A percentile compares a stretch with the other conserved stretches of the same genome.
Conservation (phyloP, 2,113 vertebrate genomes). For the Mastomys natalensis region DNA sequence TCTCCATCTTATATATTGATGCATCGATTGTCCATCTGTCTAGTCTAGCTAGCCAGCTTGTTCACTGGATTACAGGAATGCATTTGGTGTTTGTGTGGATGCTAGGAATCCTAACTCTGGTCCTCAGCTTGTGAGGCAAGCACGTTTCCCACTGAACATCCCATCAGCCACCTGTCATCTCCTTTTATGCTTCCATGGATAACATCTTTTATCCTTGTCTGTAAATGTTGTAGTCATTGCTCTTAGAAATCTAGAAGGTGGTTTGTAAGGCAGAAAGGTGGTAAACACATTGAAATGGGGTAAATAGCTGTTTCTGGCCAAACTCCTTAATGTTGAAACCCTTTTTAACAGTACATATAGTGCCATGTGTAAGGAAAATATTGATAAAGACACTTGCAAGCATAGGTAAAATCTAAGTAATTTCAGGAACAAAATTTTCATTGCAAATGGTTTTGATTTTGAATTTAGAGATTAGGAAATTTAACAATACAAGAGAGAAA, state of each 20-base stretch:
- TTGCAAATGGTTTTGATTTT: constrained; percentile 19
- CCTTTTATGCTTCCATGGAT: not conserved
- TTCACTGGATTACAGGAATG: not conserved
- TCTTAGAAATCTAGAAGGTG: not conserved
- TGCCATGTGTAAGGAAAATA: not conserved
- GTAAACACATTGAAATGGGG: not conserved
- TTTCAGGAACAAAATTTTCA: not conserved
- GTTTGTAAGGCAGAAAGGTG: not conserved
- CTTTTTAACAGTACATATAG: not conserved
- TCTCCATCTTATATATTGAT: not conserved
- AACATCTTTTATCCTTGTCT: not conserved
- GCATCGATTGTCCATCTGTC: too few species aligned
- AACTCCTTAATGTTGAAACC: not conserved
- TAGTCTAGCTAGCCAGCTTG: not conserved
- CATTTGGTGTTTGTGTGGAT: too few species aligned
- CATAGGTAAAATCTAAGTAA: not conserved
- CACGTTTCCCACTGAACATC: not conserved
- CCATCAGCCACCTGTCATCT: not conserved
- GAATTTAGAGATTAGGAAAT: constrained; percentile 21
- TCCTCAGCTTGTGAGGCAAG: not conserved
- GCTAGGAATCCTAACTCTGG: too few species aligned
- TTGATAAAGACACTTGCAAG: not conserved
- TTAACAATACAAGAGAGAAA: not conserved
- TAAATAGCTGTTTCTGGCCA: not conserved
- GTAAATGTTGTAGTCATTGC: not conserved